Conservation (phyloP, 92 coral and sea anemone genomes). For the Paramuricea clavata region DNA sequence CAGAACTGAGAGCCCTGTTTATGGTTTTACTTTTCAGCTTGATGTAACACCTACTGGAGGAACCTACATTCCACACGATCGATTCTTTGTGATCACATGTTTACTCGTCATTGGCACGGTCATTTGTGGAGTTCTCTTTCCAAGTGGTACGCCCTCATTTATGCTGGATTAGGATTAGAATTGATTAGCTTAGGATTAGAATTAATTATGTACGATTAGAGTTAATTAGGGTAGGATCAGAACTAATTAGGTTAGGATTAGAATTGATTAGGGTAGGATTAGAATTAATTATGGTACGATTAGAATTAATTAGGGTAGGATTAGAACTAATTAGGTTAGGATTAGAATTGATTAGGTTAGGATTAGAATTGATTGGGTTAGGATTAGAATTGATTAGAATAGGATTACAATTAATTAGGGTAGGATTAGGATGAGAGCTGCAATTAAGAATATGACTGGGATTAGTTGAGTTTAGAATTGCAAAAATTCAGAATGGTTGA, state of each 20-base stretch:
- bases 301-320: too few relatives aligned
- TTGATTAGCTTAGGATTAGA: too few relatives aligned
- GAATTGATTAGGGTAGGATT: neutral
- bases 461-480: neutral
- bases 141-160: constrained; percentile 93
- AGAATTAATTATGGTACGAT: neutral
- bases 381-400: too few relatives aligned
- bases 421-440: too few relatives aligned
- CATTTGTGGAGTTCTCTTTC: constrained; percentile 84
- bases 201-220: too few relatives aligned
- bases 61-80: constrained; percentile 86
- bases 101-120: constrained; percentile 73
- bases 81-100: constrained; percentile 81
- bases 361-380: neutral
- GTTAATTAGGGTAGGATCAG: too few relatives aligned
- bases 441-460: neutral
- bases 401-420: too few relatives aligned
- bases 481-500: too few relatives aligned
- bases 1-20: too few relatives aligned
- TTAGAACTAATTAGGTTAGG: too few relatives aligned
- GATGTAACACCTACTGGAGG: constrained; percentile 70
- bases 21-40: constrained; percentile 47
- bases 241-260: too few relatives aligned
- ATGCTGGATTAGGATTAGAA: too few relatives aligned
- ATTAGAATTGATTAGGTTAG: neutral